These are phyloP conservation scores for Rhynchotus rufescens DNA, from an alignment of 2,797 vertebrate species.

Conservation along the genomic window DNA sequence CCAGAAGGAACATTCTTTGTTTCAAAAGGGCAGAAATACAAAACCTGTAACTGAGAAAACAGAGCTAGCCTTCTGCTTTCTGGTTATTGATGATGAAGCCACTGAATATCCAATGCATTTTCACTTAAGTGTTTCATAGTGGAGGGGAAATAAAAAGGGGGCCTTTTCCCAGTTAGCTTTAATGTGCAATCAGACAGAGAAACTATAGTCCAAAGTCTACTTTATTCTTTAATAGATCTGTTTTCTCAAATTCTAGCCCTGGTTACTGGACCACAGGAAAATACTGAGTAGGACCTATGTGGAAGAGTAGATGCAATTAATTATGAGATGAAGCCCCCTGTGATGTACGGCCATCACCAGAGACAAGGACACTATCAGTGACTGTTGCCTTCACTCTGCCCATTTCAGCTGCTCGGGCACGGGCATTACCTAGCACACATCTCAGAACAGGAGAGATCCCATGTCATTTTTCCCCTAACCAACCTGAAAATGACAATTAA, in stretches of 20 bases:
- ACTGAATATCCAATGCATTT: background rate
- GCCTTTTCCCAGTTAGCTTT: background rate
- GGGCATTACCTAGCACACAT: background rate
- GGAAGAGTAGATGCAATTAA: background rate
- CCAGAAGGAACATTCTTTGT: background rate
- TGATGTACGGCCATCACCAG: background rate
- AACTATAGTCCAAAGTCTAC: background rate
- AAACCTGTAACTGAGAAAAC: background rate
- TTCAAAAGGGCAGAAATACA: background rate
- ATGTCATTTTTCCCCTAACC: fast-evolving
- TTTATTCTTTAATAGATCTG: background rate
- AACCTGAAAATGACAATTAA: background rate
- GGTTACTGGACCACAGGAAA: background rate
- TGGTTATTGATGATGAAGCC: background rate
- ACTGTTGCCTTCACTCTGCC: background rate
- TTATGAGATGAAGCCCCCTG: background rate
- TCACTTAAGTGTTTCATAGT: background rate
- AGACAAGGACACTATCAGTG: background rate
- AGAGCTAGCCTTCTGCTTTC: background rate
- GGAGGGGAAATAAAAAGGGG: background rate
- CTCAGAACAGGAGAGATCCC: background rate
- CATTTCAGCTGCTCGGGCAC: background rate
- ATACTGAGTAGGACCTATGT: background rate
- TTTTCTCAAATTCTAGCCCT: background rate
- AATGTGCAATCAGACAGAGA: background rate